Evolutionary conservation across 2,113 vertebrate genomes (phyloP).

Genomic region (Rafetus swinhoei): DNA sequence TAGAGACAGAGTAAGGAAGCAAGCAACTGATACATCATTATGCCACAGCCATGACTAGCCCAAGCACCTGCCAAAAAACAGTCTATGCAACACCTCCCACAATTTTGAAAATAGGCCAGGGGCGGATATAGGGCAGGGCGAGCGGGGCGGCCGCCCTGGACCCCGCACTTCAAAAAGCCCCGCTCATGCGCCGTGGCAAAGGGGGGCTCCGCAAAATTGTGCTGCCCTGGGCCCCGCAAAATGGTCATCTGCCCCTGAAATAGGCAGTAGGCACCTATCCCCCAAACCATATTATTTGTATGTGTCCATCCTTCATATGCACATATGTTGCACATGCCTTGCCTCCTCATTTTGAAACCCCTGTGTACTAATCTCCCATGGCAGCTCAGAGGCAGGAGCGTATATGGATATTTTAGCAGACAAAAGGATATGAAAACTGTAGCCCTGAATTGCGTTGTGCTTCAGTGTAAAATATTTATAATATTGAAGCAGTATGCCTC

Average conservation of each 20-base stretch:
- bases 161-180: no score
- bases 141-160: no score
- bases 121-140: no score
- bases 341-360: neutral
- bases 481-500: neutral
- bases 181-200: no score
- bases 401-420: neutral
- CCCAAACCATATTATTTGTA: neutral
- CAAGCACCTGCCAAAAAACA: neutral
- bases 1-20: neutral
- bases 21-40: neutral
- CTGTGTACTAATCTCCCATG: neutral
- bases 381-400: neutral
- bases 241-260: no score
- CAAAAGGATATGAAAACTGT: neutral
- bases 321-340: neutral
- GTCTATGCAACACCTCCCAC: neutral
- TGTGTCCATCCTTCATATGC: neutral
- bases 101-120: neutral
- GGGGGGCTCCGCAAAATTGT: no score
- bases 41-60: neutral
- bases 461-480: neutral
- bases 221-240: no score
- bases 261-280: neutral
- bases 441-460: neutral